Conservation (phyloP, 2,888 invertebrate genomes). For the Bibio marci region DNA sequence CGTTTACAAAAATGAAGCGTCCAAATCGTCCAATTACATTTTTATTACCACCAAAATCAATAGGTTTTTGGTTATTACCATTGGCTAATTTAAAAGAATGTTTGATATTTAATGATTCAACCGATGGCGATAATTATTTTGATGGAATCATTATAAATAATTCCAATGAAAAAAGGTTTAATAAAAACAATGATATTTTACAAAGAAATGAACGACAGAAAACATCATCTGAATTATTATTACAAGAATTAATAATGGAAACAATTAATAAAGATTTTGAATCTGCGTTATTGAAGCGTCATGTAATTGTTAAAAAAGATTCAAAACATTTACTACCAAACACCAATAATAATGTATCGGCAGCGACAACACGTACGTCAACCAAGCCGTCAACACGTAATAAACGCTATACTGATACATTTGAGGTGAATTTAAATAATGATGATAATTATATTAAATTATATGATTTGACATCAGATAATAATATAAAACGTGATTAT, state of each 20-base stretch:
- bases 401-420: not conserved
- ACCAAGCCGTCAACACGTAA: not conserved
- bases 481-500: not conserved
- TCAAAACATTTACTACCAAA: not conserved
- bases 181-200: not conserved
- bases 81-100: constrained; percentile 44
- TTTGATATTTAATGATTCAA: constrained; percentile 16
- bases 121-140: not conserved
- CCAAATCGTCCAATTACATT: constrained; percentile 37
- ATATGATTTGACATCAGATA: not conserved
- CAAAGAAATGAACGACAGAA: not conserved
- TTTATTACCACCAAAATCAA: constrained; percentile 43
- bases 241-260: constrained; percentile 9
- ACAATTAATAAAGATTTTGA: not conserved
- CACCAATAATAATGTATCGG: not conserved
- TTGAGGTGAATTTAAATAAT: not conserved
- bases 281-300: not conserved
- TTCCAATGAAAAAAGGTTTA: not conserved
- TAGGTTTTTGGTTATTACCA: constrained; percentile 61
- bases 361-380: no score
- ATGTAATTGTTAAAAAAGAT: constrained; percentile 5
- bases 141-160: no score
- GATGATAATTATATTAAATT: not conserved
- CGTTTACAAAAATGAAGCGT: constrained; percentile 33
- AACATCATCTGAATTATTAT: constrained; percentile 8